These are phyloP conservation scores for Euwallacea similis DNA, from an alignment of 1,140 invertebrate species.

Conservation along the genomic window DNA sequence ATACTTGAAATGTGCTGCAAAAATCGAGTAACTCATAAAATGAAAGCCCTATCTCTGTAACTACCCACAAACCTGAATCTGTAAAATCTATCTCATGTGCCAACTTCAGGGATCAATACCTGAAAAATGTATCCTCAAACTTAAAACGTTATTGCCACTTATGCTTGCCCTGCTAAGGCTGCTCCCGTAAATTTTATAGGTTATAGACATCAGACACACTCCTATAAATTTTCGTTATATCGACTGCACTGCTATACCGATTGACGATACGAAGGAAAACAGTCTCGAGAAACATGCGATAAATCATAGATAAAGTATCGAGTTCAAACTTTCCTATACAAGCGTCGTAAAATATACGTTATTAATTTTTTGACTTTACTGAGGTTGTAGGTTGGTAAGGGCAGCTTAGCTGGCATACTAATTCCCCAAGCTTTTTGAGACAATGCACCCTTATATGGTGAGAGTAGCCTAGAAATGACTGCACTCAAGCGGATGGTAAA, in stretches of 20 bases:
- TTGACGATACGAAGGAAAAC: constrained; percentile 21
- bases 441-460: too few relatives aligned
- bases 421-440: too few relatives aligned
- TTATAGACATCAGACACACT: constrained; percentile 28
- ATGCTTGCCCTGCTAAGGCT: constrained; percentile 11
- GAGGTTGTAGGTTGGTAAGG: background rate
- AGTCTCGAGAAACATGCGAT: constrained; percentile 18
- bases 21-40: too few relatives aligned
- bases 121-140: constrained; percentile 13
- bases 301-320: constrained; percentile 25
- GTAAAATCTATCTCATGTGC: background rate
- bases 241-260: constrained; percentile 16
- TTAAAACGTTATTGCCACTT: constrained; percentile 23
- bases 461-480: too few relatives aligned
- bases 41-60: too few relatives aligned
- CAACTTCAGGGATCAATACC: background rate
- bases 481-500: too few relatives aligned
- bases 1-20: too few relatives aligned
- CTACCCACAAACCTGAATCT: too few relatives aligned
- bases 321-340: background rate
- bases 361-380: constrained; percentile 5
- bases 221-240: constrained; percentile 25
- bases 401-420: too few relatives aligned
- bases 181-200: constrained; percentile 20
- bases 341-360: constrained; percentile 1